Percentiles rank a stretch among this genome's conserved stretches.
Evolutionary conservation across 2,113 vertebrate genomes (phyloP).

Genomic region (Rissa tridactyla): DNA sequence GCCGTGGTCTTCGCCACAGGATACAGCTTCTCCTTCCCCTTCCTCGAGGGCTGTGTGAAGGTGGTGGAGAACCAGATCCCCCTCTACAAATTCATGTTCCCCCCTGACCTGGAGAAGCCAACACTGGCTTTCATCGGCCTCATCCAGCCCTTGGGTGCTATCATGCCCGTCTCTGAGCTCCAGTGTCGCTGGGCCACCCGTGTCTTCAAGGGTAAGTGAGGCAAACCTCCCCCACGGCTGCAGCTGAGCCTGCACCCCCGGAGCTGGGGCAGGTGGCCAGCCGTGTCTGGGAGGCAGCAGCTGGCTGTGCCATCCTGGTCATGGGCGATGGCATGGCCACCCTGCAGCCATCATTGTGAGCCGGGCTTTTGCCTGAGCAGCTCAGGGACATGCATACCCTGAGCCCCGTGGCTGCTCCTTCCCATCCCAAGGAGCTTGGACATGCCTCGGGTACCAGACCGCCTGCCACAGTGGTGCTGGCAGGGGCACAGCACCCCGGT

Average conservation of each 20-base stretch:
- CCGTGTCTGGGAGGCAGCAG: neutral
- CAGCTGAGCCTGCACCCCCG: neutral
- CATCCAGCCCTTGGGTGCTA: slow-evolving; percentile 76
- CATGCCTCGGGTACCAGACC: neutral
- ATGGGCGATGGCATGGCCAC: fast-evolving
- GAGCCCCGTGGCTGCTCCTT: neutral
- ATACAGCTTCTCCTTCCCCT: slow-evolving; percentile 81
- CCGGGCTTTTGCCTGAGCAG: neutral
- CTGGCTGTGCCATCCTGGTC: neutral
- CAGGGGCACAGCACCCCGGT: neutral
- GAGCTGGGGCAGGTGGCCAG: neutral
- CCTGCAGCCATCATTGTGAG: neutral
- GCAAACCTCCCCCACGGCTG: neutral
- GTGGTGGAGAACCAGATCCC: slow-evolving; percentile 73
- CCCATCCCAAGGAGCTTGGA: neutral
- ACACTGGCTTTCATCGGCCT: slow-evolving; percentile 85
- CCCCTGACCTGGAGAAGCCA: no score
- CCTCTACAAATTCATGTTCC: slow-evolving; percentile 84
- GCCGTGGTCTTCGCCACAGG: slow-evolving; percentile 88
- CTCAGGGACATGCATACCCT: neutral
- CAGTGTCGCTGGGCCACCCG: slow-evolving; percentile 87
- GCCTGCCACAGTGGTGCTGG: fast-evolving
- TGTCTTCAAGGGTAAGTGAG: slow-evolving; percentile 83
- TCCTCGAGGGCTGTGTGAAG: slow-evolving; percentile 74
- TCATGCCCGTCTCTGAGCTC: slow-evolving; percentile 83